Percentiles rank a stretch among this genome's conserved stretches.
phyloP scores from a whole-genome alignment of 2,888 invertebrate species.

The Agapetus fuscipes region DNA sequence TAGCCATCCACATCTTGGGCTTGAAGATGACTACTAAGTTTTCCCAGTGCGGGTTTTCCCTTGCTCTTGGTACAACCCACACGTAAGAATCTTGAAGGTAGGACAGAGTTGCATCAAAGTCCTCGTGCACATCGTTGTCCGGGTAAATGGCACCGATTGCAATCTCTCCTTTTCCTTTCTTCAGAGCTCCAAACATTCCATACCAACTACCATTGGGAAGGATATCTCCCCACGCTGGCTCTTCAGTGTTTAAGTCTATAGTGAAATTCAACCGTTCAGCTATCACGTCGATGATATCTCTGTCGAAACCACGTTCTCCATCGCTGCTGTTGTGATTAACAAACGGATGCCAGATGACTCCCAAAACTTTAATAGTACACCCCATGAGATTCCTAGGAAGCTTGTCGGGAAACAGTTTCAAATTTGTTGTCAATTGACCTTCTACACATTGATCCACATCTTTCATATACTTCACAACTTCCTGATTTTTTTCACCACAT shows the following conservation, averaged over 20 bases:
- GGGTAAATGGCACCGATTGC: constrained; percentile 29
- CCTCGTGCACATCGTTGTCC: constrained; percentile 23
- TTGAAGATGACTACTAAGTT: constrained; percentile 21
- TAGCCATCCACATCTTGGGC: constrained; percentile 17
- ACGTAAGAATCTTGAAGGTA: constrained; percentile 28
- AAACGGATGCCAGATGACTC: constrained; percentile 29
- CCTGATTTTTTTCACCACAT: constrained; percentile 18
- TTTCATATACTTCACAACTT: constrained; percentile 8
- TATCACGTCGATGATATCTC: constrained; percentile 24
- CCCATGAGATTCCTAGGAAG: constrained; percentile 26
- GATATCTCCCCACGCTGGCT: constrained; percentile 23
- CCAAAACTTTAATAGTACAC: constrained; percentile 26
- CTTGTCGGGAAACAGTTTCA: constrained; percentile 24
- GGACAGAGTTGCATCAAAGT: constrained; percentile 27
- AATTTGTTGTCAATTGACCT: constrained; percentile 7
- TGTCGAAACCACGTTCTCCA: constrained; percentile 24
- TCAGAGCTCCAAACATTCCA: constrained; percentile 25
- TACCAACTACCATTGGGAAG: constrained; percentile 23
- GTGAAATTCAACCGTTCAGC: constrained; percentile 25
- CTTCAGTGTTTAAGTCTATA: constrained; percentile 21
- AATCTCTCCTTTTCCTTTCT: constrained; percentile 25
- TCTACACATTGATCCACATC: constrained; percentile 9
- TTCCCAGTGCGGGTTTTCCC: constrained; percentile 23
- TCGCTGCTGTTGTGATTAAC: constrained; percentile 22
- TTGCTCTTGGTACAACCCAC: constrained; percentile 29